Base-by-base conservation (phyloP, 2,113 vertebrate species). In the Semnornis frantzii region DNA sequence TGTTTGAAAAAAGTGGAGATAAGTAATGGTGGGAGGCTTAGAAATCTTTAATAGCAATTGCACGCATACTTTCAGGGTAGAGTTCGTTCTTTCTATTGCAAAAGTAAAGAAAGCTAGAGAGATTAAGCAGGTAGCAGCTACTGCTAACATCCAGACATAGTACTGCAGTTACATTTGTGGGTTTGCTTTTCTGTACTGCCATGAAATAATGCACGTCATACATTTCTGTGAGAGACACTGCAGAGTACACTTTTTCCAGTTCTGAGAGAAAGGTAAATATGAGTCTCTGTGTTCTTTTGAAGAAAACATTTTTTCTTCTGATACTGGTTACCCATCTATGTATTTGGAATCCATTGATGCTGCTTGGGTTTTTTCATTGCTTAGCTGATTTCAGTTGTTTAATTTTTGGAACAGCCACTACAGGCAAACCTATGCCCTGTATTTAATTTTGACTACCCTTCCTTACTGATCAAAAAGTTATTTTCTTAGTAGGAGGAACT, bases 121-220 rank as follows among this genome's bases (percentile, higher is more conserved):
- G 71, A 33, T 87, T 46, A 87, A 77, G 42, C 89, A 89, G 71
- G 89, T 95, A 87, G 60, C 75, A 85, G 80, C 78, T 86, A 25
- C 81, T 87, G 89, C 66, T 89, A 91, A 80, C 68, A 50, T n/a
- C 55, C 83, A 79, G 66, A 46, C 34, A 34, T 27, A 63, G 37
- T 54, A 31, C 83, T 69, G 55, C 59, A 52, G 55, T 88, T 84
- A 25, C 30, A 9, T 79, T 83, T 75, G 12, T 37, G 21, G 10
- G 68, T 91, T 66, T 75, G 16, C 81, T 30, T 58, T 55, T 75
- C 25, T 50, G 21, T 31, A 6, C 37, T 57, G 6, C 50, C 8
- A 15, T 69, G 28, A 21, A 93, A 18, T 55, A 59, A 21, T 30
- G 30, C 7, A 4, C n/a, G n/a, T 54, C 25, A 3, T 25, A 3